Base-by-base conservation (phyloP, 2,888 invertebrate genomes). In the Apodemia zela region DNA sequence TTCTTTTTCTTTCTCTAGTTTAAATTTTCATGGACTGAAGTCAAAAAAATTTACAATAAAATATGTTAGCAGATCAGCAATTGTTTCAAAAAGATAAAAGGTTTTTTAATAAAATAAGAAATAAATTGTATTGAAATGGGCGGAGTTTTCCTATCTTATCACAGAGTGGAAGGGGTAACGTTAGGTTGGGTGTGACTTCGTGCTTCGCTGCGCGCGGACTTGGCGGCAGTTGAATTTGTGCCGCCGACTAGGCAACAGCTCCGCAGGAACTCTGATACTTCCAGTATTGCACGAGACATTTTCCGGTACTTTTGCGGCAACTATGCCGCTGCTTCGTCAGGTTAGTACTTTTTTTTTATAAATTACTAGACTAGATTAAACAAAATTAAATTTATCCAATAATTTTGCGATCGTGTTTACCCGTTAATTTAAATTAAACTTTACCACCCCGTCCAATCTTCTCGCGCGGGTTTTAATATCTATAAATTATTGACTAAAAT, bases 271-370 rank as follows among this genome's bases (percentile, higher is more conserved):
- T 66, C 61, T 71, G 66, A 65, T 60, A 17, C 51, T 58, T 63
- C 68, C 69, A 75, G 71, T 64, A 58, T 63, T 64, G 65, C 68
- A 64, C 70, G 74, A 72, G 73, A 68, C 79, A 82, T 78, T 83
- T 81, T 62, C 66, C 62, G 68, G 75, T 81, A 78, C 65, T 79
- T 78, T 68, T 71, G 80, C 83, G 83, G 85, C 80, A 76, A 68
- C 67, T 66, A 90, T 90, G 89, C 87, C 89, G 84, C 82, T 89
- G 57, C 69, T 90, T 71, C 88, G 84, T 73, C 85, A 82, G 79
- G 89, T 85, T 18, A 83, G 82, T 78, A 63, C 64, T 59, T 62
- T 61, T 66, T 33, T 65, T 65, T 69, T 51, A 49, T 38, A 49
- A 8, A 63, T 59, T 33, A 3, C 25, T 57, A 58, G 59, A 45